Evolutionary conservation across 1,140 invertebrate species (phyloP).

Genomic region (Zaprionus africanus): DNA sequence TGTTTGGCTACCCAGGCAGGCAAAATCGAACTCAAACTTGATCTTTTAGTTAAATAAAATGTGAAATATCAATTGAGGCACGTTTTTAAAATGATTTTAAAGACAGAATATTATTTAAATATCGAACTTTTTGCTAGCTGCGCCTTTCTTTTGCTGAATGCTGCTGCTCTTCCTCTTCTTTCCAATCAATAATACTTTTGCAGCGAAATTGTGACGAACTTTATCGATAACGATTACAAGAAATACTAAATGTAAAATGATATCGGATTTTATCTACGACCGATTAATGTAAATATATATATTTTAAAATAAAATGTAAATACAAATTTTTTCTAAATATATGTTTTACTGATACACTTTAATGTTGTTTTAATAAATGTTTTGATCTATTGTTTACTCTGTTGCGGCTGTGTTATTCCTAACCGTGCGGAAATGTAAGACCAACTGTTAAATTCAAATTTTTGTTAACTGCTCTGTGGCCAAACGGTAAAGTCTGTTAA

Average conservation of each 20-base stretch:
- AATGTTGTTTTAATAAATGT: no score
- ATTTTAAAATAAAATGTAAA: background rate
- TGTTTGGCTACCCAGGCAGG: background rate
- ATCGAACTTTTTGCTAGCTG: constrained; percentile 55
- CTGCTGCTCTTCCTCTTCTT: constrained; percentile 57
- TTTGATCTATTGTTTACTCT: background rate
- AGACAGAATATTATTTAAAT: constrained; percentile 48
- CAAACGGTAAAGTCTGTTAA: no score
- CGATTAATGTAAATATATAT: background rate
- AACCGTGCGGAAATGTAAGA: background rate
- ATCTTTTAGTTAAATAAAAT: background rate
- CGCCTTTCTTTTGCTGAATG: constrained; percentile 69
- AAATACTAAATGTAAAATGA: constrained; percentile 8
- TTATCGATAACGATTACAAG: constrained; percentile 20
- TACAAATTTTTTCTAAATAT: background rate
- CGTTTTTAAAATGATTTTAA: constrained; percentile 25
- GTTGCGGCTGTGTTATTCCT: background rate
- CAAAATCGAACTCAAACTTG: constrained; percentile 11
- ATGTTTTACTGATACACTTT: background rate
- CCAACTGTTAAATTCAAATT: background rate
- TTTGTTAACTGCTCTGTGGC: background rate
- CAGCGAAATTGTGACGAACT: constrained; percentile 27
- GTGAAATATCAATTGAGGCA: constrained; percentile 1
- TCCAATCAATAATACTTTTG: constrained; percentile 68
- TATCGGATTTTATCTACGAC: background rate